Base-by-base conservation (phyloP, 2,888 invertebrate species). In the Trypoxylon attenuatum region DNA sequence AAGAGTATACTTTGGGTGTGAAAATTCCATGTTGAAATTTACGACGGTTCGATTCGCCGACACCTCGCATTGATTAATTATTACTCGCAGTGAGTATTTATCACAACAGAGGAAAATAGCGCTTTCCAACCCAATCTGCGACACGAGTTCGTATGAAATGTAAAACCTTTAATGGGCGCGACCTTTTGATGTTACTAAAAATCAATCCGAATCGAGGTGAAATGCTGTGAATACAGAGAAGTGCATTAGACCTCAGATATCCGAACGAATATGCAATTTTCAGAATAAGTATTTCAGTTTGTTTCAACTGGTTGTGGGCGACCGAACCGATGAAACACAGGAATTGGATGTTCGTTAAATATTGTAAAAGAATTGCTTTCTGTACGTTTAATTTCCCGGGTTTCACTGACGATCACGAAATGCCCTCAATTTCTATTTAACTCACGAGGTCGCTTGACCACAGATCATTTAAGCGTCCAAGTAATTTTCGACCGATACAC, bases 11-110 rank as follows among this genome's bases (percentile, higher is more conserved):
- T 56, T 8, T 5, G 6, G 22, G 39, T 43, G 39, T 39, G 39
- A 15, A 60, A 52, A 41, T 56, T 51, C 52, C 39, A n/a, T 39
- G 49, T 33, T 42, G 10, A 38, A 60, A 47, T 53, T 56, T 10
- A 33, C 27, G 29, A 29, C 54, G 52, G 65, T 68, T 65, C 60
- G 65, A 65, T 60, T 52, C 51, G 45, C 33, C 16, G 42, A 39
- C 63, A 57, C 61, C 60, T 61, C 56, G 46, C 65, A 43, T 50
- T 38, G 43, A 59, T 66, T 59, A 63, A 57, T 52, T 51, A 57
- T 51, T 56, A 63, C 62, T 21, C 25, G 55, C 21, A 49, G 58
- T 43, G 51, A 55, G 59, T 47, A 47, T 43, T 67, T 43, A 61
- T 45, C 39, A 53, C 42, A 25, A 29, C n/a, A 13, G 23, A n/a